Conservation (phyloP, 1,140 invertebrate genomes). For the Aphaenogaster floridana region DNA sequence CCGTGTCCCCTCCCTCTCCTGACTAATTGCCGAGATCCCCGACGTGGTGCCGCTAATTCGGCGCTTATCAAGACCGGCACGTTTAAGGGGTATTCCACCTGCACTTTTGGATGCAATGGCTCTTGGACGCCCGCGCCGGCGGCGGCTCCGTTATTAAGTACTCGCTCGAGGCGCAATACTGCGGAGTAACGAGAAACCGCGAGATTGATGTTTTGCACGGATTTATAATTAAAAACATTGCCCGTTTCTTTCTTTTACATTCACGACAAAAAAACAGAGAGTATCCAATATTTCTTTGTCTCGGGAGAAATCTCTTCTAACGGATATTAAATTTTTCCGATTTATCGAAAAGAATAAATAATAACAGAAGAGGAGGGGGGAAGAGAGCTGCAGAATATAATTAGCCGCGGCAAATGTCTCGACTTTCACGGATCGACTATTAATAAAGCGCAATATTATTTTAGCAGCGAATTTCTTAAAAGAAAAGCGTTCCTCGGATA, state of each 20-base stretch:
- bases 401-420: conserved; percentile 17
- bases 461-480: not conserved
- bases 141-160: conserved; percentile 50
- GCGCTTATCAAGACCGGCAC: conserved; percentile 74
- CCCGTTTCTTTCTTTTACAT: not conserved
- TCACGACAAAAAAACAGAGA: not conserved
- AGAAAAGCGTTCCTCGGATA: not conserved
- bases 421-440: not conserved
- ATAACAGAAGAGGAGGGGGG: not conserved
- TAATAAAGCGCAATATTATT: conserved; percentile 22
- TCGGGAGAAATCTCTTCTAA: not conserved
- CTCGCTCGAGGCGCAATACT: conserved; percentile 24
- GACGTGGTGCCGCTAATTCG: conserved; percentile 69
- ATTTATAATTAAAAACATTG: conserved; percentile 42
- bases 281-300: not conserved
- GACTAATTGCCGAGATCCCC: conserved; percentile 73
- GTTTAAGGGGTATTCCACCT: conserved; percentile 62
- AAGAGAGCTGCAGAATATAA: not conserved
- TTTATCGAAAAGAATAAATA: conserved; percentile 24
- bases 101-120: conserved; percentile 29
- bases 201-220: conserved; percentile 35
- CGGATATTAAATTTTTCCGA: conserved; percentile 17
- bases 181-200: conserved; percentile 6
- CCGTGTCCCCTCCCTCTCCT: conserved; percentile 32
- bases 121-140: not conserved